Percentiles rank a stretch among this genome's conserved stretches.
Evolutionary conservation across 2,113 vertebrate genomes (phyloP).

Genomic region (Hystrix brachyura): DNA sequence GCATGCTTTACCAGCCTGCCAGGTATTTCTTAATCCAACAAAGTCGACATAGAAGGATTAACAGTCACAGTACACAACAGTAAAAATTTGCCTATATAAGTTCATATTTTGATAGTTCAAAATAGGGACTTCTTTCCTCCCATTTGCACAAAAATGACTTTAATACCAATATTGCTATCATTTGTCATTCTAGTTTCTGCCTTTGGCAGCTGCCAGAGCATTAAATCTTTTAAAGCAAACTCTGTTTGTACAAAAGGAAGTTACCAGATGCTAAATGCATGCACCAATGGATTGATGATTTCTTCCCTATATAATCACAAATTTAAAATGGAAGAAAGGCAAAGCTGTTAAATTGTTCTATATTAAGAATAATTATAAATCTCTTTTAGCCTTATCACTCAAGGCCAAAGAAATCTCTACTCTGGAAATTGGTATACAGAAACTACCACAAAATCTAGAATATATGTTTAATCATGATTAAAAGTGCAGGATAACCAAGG

Average conservation of each 20-base stretch:
- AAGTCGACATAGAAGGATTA: not conserved
- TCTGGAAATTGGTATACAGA: not conserved
- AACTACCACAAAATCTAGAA: not conserved
- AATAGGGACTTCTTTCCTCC: not conserved
- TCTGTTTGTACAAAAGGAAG: not conserved
- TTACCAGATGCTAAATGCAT: not conserved
- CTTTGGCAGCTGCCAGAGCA: not conserved
- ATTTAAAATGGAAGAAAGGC: conserved; percentile 12
- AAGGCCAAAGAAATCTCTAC: not conserved
- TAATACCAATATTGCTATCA: not conserved
- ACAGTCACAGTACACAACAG: not conserved
- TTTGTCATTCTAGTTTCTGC: not conserved
- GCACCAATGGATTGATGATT: not conserved
- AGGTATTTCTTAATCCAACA: not conserved
- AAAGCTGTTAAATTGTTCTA: not conserved
- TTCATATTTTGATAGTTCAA: not conserved
- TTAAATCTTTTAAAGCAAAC: not conserved
- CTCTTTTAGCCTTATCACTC: not conserved
- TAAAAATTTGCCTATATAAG: not conserved
- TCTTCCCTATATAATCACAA: not conserved
- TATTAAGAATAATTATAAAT: not conserved
- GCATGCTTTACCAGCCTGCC: not conserved
- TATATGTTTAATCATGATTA: not conserved
- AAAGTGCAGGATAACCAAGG: not conserved
- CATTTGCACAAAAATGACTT: not conserved